These are phyloP conservation scores for Gymnoscopelus microlampas DNA, from an alignment of 2,797 vertebrate genomes.

Conservation along the genomic window DNA sequence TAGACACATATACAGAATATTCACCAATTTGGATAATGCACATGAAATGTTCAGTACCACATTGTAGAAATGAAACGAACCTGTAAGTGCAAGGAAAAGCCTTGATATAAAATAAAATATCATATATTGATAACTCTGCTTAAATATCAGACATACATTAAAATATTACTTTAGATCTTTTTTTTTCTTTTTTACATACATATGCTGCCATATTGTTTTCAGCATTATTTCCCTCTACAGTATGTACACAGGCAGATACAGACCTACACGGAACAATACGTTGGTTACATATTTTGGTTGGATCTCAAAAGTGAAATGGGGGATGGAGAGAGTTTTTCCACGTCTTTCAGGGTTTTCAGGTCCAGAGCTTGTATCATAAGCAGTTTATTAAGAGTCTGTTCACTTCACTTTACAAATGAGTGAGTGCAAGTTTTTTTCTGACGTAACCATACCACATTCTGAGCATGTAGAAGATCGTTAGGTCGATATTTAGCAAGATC, in stretches of 20 bases:
- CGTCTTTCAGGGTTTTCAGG: conserved; percentile 54
- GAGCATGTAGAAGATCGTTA: conserved; percentile 3
- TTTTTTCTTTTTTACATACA: conserved; percentile 80
- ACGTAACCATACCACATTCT: conserved; percentile 6
- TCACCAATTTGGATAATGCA: conserved; percentile 83
- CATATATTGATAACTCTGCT: conserved; percentile 84
- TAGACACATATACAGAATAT: conserved; percentile 79
- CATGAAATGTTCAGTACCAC: conserved; percentile 87
- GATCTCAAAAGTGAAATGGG: conserved; percentile 71
- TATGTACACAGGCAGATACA: conserved; percentile 87
- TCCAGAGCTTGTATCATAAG: conserved; percentile 22
- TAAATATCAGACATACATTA: conserved; percentile 93
- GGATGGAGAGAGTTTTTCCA: conserved; percentile 58
- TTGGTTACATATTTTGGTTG: conserved; percentile 77
- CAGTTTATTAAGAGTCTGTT: conserved; percentile 26
- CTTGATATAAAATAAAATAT: conserved; percentile 89
- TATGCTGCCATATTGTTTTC: conserved; percentile 46
- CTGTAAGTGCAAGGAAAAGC: conserved; percentile 92
- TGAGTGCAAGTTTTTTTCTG: conserved; percentile 11
- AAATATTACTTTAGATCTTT: conserved; percentile 78
- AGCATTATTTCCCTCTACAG: conserved; percentile 69
- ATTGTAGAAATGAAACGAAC: conserved; percentile 81
- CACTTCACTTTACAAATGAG: conserved; percentile 24
- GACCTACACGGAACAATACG: conserved; percentile 81
- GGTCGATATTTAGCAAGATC: conserved; percentile 40